phyloP scores from a whole-genome alignment of 2,797 vertebrate species.

The Antrozous pallidus region DNA sequence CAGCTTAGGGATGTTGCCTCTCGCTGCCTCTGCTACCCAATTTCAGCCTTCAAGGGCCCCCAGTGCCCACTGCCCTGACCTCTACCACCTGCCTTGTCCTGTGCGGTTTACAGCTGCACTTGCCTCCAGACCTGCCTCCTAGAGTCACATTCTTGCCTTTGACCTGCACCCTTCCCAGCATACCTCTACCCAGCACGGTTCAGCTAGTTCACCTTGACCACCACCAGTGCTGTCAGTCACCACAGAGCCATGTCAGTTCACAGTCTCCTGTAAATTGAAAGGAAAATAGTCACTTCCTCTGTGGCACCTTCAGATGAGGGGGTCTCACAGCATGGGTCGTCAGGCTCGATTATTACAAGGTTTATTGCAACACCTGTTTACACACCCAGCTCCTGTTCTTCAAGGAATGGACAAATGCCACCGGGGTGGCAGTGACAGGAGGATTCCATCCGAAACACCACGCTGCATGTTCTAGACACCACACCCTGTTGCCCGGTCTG shows the following conservation, averaged over 20 bases:
- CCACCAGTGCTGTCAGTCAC: constrained; percentile 22
- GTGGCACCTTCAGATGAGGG: background rate
- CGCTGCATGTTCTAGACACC: background rate
- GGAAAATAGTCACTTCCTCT: constrained; percentile 22
- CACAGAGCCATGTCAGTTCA: background rate
- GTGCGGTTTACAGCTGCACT: background rate
- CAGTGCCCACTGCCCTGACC: background rate
- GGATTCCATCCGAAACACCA: background rate
- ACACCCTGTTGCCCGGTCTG: background rate
- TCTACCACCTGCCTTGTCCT: background rate
- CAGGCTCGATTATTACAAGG: background rate
- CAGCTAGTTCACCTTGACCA: background rate
- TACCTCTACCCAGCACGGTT: background rate
- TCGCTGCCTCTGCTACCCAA: background rate
- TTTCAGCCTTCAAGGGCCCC: background rate
- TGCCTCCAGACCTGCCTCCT: background rate
- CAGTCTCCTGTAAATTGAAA: constrained; percentile 26
- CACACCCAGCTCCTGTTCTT: background rate
- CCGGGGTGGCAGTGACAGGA: background rate
- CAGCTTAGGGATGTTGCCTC: background rate
- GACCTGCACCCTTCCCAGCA: constrained; percentile 24
- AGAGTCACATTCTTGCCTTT: constrained; percentile 40
- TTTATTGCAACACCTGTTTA: constrained; percentile 56
- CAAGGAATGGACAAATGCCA: background rate
- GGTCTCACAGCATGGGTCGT: background rate